phyloP scores from a whole-genome alignment of 2,888 invertebrate species.

The Spilosoma lubricipeda region DNA sequence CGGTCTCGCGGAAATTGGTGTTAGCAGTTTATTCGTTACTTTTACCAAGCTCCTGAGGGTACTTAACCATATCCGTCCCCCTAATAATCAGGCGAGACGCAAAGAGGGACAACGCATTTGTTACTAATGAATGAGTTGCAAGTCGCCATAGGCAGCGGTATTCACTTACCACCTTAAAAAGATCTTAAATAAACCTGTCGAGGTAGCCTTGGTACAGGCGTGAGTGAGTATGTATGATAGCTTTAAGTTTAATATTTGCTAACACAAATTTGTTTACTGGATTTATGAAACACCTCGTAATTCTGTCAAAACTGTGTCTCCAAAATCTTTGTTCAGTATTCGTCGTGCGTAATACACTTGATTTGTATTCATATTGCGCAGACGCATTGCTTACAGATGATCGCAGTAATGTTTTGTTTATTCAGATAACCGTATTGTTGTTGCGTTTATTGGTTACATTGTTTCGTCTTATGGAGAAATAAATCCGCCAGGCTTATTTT shows the following conservation, averaged over 20 bases:
- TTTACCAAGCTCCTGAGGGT: too few species aligned
- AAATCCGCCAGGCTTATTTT: conserved; percentile 40
- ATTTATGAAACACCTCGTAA: neutral
- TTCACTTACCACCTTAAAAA: too few species aligned
- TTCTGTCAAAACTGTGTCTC: neutral
- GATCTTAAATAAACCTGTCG: too few species aligned
- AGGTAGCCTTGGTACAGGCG: neutral
- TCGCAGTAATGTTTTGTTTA: conserved; percentile 41
- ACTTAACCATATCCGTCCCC: too few species aligned
- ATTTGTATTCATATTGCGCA: conserved; percentile 34
- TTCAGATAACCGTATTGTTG: conserved; percentile 44
- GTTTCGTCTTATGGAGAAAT: conserved; percentile 53
- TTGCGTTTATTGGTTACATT: conserved; percentile 53
- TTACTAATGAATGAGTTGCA: too few species aligned
- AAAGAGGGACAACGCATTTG: too few species aligned
- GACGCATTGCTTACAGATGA: conserved; percentile 36
- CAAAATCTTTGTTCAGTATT: conserved; percentile 2
- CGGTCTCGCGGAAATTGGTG: too few species aligned
- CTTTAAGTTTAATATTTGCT: neutral
- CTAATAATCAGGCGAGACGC: too few species aligned
- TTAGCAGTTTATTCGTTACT: too few species aligned
- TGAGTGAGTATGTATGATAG: neutral
- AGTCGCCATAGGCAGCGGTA: too few species aligned
- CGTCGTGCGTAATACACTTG: neutral
- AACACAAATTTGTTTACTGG: neutral